These are phyloP conservation scores for Electrophaes corylata DNA, from an alignment of 2,888 invertebrate species.

Conservation along the genomic window DNA sequence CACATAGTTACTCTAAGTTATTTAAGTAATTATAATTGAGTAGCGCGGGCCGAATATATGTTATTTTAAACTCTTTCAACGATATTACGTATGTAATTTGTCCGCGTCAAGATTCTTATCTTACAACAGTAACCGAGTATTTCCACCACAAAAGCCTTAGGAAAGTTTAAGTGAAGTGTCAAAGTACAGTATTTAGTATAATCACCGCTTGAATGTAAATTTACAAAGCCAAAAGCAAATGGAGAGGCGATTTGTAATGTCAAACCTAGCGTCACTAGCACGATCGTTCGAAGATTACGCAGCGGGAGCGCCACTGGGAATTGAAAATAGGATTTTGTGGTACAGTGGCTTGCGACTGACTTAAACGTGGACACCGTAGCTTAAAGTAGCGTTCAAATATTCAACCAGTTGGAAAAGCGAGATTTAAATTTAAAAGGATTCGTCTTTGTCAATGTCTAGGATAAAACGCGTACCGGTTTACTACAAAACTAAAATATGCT, in stretches of 20 bases:
- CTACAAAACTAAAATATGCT: too few species aligned
- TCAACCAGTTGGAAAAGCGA: constrained; percentile 10
- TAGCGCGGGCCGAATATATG: too few species aligned
- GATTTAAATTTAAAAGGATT: constrained; percentile 4
- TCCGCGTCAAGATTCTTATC: too few species aligned
- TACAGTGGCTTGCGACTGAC: constrained; percentile 13
- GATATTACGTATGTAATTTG: too few species aligned
- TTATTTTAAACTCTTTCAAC: too few species aligned
- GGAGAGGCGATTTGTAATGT: constrained; percentile 5
- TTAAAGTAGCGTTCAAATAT: constrained; percentile 23
- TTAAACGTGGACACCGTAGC: constrained; percentile 21
- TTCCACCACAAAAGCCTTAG: too few species aligned
- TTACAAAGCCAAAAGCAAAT: constrained; percentile 6
- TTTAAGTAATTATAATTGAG: too few species aligned
- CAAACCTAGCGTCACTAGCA: neutral
- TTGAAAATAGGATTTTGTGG: constrained; percentile 24
- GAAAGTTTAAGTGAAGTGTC: too few species aligned
- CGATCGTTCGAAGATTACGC: constrained; percentile 16
- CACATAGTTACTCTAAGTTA: too few species aligned
- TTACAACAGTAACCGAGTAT: too few species aligned
- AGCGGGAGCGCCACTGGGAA: constrained; percentile 9
- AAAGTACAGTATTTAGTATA: neutral
- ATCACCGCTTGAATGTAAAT: neutral
- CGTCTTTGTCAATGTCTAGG: too few species aligned
- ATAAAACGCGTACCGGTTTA: too few species aligned